Conservation (phyloP, 2,113 vertebrate species). For the Ailurus styani region DNA sequence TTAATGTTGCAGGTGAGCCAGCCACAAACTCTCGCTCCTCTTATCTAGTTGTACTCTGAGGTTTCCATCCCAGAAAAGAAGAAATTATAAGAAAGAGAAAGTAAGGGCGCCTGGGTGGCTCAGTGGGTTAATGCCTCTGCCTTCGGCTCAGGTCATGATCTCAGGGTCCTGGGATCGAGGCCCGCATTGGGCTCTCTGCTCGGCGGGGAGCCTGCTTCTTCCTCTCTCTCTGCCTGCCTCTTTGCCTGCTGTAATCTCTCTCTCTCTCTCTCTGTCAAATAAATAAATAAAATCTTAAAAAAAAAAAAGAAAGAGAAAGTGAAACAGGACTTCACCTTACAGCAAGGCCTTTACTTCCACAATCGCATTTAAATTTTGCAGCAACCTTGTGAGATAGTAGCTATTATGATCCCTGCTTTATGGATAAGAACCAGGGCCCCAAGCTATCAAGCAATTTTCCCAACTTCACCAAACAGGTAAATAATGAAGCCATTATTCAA, state of each 20-base stretch:
- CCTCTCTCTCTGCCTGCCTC: too few species aligned
- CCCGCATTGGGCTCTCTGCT: too few species aligned
- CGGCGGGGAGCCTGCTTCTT: too few species aligned
- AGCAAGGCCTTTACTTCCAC: neutral
- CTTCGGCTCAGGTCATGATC: too few species aligned
- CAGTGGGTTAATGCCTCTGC: too few species aligned
- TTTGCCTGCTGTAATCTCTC: too few species aligned
- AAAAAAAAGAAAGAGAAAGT: neutral
- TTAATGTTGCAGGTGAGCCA: neutral
- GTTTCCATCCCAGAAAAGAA: neutral
- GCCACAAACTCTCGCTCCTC: neutral
- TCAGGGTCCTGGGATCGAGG: too few species aligned
- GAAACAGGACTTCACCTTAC: neutral
- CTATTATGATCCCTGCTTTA: neutral
- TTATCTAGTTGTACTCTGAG: neutral
- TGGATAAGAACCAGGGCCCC: neutral
- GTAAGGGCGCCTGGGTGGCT: too few species aligned
- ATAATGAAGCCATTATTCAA: neutral
- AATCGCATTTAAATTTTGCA: neutral
- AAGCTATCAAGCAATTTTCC: neutral
- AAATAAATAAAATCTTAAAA: too few species aligned
- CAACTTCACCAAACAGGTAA: neutral
- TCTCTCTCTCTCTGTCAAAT: too few species aligned
- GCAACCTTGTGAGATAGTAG: neutral
- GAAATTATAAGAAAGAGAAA: neutral